Evolutionary conservation across 2,888 invertebrate genomes (phyloP), one percentile per base, ranked within the genome.

Genomic region (Oscheius sp.): DNA sequence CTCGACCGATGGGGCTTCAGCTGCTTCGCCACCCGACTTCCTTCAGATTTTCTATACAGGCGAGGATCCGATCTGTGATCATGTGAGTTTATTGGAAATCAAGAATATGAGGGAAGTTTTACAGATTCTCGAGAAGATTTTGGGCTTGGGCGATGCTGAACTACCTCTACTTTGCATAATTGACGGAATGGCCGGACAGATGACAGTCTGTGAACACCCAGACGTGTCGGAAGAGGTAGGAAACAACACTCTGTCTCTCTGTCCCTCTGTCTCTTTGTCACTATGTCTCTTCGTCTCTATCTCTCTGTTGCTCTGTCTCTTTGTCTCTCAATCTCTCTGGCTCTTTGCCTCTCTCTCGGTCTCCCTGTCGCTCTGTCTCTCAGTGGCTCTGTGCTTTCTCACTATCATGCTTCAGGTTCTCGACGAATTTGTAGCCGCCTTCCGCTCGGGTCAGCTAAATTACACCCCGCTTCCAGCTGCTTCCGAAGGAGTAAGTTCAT

Each of bases 11-110:
- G 73, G 55, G 32, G 13, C 63, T 48, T 33, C 74, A 0, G 58
- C 74, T 33, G 76, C 79, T 29, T 48, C 75, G 10, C 76, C 74
- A 35, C 78, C 78, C 33, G 84, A 85, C 55, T 80, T 78, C 10
- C 60, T 85, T 2, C 85, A 85, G 73, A 74, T 85, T 2, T 80
- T 85, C 73, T 85, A 81, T 76, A 85, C 85, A 1, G 85, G 85
- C 32, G 83, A 82, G 21, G 85, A 85, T 66, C 82, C 84, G 33
- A 83, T 85, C 57, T 85, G 85, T 55, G 85, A 85, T 65, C 79
- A 84, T 74, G 85, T 85, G 47, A 78, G 79, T 75, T 10, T 29
- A 21, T 21, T 21, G 21, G 21, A 21, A 21, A 21, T 21, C 21
- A 21, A 21, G 21, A 21, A 21, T 21, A 21, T 21, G 21, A 21